phyloP scores from a whole-genome alignment of 2,888 invertebrate genomes.

The Acleris cristana region DNA sequence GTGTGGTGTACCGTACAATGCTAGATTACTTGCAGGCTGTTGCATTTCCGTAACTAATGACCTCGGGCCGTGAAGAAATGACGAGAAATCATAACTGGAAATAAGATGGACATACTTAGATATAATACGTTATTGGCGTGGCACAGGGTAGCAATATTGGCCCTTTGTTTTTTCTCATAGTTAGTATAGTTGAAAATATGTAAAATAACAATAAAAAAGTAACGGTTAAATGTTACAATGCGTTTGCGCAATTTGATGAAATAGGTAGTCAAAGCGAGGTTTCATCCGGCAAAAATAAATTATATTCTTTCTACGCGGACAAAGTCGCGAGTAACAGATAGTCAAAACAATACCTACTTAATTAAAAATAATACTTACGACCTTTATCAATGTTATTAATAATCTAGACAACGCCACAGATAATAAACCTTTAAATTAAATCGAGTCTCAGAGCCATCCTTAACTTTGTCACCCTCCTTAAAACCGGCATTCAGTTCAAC shows the following conservation, averaged over 20 bases:
- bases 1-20: slow-evolving; percentile 21
- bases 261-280: no score
- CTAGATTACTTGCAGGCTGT: slow-evolving; percentile 26
- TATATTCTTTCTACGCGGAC: no score
- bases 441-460: slow-evolving; percentile 9
- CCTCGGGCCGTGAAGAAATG: slow-evolving; percentile 22
- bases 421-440: slow-evolving; percentile 21
- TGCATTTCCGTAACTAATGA: slow-evolving; percentile 36
- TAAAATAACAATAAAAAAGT: no score
- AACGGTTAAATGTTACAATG: no score
- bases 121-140: neutral
- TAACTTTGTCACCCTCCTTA: slow-evolving; percentile 16
- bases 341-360: neutral
- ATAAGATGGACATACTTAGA: neutral
- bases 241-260: no score
- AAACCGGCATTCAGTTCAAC: slow-evolving; percentile 8
- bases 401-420: slow-evolving; percentile 15
- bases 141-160: no score
- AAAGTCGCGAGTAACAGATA: no score
- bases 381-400: slow-evolving; percentile 28
- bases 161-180: no score
- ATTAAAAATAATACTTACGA: slow-evolving; percentile 2
- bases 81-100: neutral
- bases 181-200: no score
- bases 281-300: no score